These are phyloP conservation scores for Aplodontia rufa DNA, from an alignment of 2,113 vertebrate species.

Conservation along the genomic window DNA sequence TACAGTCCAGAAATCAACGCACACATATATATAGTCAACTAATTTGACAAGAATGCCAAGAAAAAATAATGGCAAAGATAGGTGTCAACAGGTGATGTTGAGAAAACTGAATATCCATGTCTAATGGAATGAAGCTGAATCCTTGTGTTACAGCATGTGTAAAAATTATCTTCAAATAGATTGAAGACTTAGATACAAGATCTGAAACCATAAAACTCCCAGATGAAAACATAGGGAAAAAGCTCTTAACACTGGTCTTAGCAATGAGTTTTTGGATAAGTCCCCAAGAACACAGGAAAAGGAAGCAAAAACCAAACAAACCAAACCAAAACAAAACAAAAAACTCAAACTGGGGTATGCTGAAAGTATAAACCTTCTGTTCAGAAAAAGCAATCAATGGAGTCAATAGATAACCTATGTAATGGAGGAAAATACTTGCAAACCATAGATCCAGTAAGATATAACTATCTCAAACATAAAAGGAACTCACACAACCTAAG, in stretches of 20 bases:
- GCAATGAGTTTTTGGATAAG: neutral
- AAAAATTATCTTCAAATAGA: constrained; percentile 1
- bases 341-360: neutral
- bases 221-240: neutral
- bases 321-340: no score
- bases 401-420: neutral
- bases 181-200: neutral
- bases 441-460: no score
- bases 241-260: neutral
- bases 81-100: neutral
- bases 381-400: neutral
- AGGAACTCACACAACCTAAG: neutral
- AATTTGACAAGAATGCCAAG: neutral
- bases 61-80: neutral
- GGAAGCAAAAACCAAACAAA: neutral
- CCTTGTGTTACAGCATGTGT: neutral
- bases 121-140: neutral
- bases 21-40: neutral
- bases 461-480: neutral
- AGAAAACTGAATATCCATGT: neutral
- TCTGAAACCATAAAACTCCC: neutral
- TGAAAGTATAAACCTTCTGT: neutral
- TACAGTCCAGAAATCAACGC: neutral
- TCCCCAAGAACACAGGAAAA: neutral
- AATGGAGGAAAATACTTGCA: neutral